Evolutionary conservation across 2,888 invertebrate genomes (phyloP).

Genomic region (Tiphia femorata): DNA sequence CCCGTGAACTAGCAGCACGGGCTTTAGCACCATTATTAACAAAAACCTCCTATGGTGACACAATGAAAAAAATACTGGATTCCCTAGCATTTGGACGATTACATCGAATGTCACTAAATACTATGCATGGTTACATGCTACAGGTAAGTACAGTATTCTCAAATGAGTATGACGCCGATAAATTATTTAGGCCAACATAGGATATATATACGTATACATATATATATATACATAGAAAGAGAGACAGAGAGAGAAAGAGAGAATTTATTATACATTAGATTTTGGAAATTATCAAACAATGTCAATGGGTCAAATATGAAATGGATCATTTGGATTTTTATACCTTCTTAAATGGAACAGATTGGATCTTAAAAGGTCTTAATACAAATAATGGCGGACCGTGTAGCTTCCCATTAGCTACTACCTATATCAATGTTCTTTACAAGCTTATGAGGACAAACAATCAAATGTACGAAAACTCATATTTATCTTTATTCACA

Average conservation of each 20-base stretch:
- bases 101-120: constrained; percentile 68
- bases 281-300: constrained; percentile 62
- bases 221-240: no score
- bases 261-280: no score
- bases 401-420: constrained; percentile 57
- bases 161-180: no score
- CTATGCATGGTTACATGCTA: constrained; percentile 77
- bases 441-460: constrained; percentile 37
- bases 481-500: neutral
- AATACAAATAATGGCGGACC: constrained; percentile 39
- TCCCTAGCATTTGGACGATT: constrained; percentile 41
- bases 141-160: constrained; percentile 73
- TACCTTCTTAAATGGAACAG: constrained; percentile 39
- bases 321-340: constrained; percentile 29
- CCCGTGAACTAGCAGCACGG: constrained; percentile 80
- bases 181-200: no score
- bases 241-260: no score
- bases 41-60: constrained; percentile 55
- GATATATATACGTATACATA: no score
- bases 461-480: constrained; percentile 25
- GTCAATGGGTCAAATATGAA: constrained; percentile 28
- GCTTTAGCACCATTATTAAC: constrained; percentile 76
- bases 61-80: constrained; percentile 62
- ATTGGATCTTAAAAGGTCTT: constrained; percentile 51
- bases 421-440: constrained; percentile 49